phyloP scores from a whole-genome alignment of 2,797 vertebrate genomes.

The Pseudochirops cupreus region DNA sequence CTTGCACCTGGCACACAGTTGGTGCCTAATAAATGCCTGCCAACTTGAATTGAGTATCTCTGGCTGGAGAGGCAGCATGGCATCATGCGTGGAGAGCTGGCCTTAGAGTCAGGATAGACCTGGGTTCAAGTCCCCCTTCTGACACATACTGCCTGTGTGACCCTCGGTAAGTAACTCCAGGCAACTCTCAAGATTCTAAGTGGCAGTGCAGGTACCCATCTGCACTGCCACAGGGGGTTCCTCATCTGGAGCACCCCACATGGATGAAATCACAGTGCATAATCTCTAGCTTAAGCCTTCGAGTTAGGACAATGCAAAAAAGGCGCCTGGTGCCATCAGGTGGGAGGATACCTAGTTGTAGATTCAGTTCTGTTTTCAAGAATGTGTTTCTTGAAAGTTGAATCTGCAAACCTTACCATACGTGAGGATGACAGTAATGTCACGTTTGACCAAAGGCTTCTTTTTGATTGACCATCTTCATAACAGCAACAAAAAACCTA shows the following conservation, averaged over 20 bases:
- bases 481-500: conserved; percentile 5
- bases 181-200: not conserved
- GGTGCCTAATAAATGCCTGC: not conserved
- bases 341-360: not conserved
- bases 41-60: not conserved
- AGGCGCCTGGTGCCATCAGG: not conserved
- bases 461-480: conserved; percentile 3
- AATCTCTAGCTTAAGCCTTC: not conserved
- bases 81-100: not conserved
- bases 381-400: not conserved
- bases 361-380: conserved; percentile 9
- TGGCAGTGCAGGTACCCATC: not conserved
- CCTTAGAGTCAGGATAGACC: not conserved
- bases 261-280: not conserved
- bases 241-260: not conserved
- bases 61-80: not conserved
- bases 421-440: not conserved
- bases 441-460: conserved; percentile 2
- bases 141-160: not conserved
- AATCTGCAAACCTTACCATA: conserved; percentile 4
- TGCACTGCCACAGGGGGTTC: not conserved
- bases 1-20: not conserved
- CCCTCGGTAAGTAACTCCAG: not conserved
- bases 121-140: not conserved
- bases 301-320: not conserved